Evolutionary conservation across 2,113 vertebrate genomes (phyloP), one percentile per base, ranked within the genome.

Genomic region (Myocastor coypus): DNA sequence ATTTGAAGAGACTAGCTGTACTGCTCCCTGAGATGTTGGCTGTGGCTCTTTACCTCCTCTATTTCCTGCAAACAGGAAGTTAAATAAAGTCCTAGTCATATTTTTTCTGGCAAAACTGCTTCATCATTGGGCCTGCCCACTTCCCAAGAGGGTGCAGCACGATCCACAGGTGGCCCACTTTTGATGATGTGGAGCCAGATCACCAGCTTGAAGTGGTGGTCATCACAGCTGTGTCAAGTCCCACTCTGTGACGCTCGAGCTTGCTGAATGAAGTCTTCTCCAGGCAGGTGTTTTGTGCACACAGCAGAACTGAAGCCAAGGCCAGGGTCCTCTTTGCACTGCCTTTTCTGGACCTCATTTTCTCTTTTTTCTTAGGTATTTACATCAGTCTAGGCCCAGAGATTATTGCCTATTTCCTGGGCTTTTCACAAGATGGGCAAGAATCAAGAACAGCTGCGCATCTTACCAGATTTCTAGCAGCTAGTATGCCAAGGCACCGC

Each of bases 361-460:
- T 2, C 32, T 92, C 26, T 2, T 11, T 7, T 42, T 83, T 17
- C 66, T 50, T 32, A 42, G 40, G 12, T 24, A 6, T 78, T 10
- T 4, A 3, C 34, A 16, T 0, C 34, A 5, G 8, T 24, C 52
- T 78, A 89, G 40, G 50, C 32, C 34, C 7, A 28, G 5, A 64
- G 42, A 40, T 19, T 16, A 17, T 28, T 22, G 50, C 28, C 12
- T 22, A 20, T 57, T 8, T 89, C 37, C 59, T 42, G 2, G 52
- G 16, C 13, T 69, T 7, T 32, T 59, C 30, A 42, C 0, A 1
- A 73, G 52, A 69, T 9, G 37, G 68, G 10, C 37, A 55, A 20
- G 11, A 40, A 8, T 64, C 42, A 42, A 12, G 8, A 52, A 30
- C 0, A 37, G 50, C 12, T 71, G 0, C 4, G 46, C 61, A 22